Evolutionary conservation across 2,888 invertebrate genomes (phyloP).

Genomic region (Lasioglossum leucozonium): DNA sequence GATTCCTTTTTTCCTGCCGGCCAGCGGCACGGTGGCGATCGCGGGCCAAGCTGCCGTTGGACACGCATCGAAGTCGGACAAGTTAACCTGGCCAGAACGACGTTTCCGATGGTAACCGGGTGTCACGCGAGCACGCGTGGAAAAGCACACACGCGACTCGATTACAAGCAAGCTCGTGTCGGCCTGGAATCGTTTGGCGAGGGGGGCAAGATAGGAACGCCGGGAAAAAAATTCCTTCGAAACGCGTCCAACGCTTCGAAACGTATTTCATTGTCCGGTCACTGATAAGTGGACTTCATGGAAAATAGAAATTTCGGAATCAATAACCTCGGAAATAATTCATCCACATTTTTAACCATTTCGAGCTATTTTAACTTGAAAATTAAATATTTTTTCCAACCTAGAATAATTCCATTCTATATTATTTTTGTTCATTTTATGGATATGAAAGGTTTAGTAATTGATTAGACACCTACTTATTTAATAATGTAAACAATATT

Average conservation of each 20-base stretch:
- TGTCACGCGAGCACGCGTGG: slow-evolving; percentile 47
- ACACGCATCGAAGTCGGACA: slow-evolving; percentile 29
- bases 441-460: too few species aligned
- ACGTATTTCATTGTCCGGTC: background rate
- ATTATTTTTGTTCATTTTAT: too few species aligned
- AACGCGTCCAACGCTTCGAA: background rate
- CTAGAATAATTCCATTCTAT: too few species aligned
- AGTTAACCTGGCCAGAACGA: slow-evolving; percentile 23
- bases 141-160: slow-evolving; percentile 49
- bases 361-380: too few species aligned
- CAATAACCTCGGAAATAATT: background rate
- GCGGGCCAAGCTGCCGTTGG: background rate
- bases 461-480: too few species aligned
- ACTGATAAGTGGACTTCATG: background rate
- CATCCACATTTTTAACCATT: background rate
- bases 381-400: too few species aligned
- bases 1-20: background rate
- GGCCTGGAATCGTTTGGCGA: background rate
- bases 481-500: too few species aligned
- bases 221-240: background rate
- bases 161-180: slow-evolving; percentile 47
- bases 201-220: background rate
- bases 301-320: background rate
- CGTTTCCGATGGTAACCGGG: slow-evolving; percentile 41
- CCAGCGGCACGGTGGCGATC: background rate